A percentile compares a stretch with the other conserved stretches of the same genome.
phyloP scores from a whole-genome alignment of 2,888 invertebrate species.

The Pteria penguin region DNA sequence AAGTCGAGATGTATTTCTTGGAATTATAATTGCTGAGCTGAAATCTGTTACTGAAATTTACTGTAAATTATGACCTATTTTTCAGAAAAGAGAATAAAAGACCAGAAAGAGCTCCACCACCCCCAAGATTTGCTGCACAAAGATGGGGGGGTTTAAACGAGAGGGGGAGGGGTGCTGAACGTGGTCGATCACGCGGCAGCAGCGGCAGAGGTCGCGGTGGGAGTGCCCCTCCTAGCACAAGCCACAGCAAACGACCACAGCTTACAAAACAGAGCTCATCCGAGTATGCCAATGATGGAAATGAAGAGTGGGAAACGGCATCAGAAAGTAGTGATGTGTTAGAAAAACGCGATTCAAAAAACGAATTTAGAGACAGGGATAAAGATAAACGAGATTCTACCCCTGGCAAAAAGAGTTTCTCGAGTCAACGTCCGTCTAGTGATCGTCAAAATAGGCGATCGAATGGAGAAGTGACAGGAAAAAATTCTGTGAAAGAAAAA shows the following conservation, averaged over 20 bases:
- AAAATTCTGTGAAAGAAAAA: constrained; percentile 70
- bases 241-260: constrained; percentile 65
- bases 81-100: constrained; percentile 59
- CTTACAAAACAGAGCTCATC: constrained; percentile 78
- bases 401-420: constrained; percentile 78
- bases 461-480: constrained; percentile 52
- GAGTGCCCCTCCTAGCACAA: constrained; percentile 53
- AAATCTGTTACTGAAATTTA: too few relatives aligned
- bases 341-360: constrained; percentile 73
- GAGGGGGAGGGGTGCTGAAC: constrained; percentile 72
- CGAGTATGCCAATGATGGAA: constrained; percentile 77
- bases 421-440: constrained; percentile 78
- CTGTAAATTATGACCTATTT: too few relatives aligned
- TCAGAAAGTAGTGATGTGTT: constrained; percentile 88
- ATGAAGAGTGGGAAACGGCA: constrained; percentile 87
- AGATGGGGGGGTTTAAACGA: constrained; percentile 46
- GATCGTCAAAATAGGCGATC: constrained; percentile 74
- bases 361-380: constrained; percentile 69
- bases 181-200: constrained; percentile 72
- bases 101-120: constrained; percentile 67
- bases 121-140: constrained; percentile 65
- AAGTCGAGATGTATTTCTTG: too few relatives aligned
- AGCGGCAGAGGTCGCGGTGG: constrained; percentile 81
- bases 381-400: constrained; percentile 61
- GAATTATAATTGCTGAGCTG: too few relatives aligned